A percentile compares a stretch with the other conserved stretches of the same genome.
Conservation (phyloP, 2,797 vertebrate species). For the Pristis pectinata region DNA sequence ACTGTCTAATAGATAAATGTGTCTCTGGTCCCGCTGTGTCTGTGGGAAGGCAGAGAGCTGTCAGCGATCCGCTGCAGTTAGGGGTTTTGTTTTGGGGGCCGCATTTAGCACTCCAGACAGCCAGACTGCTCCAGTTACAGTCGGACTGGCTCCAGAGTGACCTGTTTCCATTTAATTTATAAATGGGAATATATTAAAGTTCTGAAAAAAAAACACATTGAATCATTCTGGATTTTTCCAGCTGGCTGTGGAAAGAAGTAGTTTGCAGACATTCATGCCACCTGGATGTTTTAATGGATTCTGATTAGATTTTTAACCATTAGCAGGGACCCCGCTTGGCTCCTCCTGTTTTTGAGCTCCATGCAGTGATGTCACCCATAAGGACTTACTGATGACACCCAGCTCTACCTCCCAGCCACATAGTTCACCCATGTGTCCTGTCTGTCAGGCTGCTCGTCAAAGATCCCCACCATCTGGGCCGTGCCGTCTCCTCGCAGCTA, state of each 20-base stretch:
- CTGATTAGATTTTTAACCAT: background rate
- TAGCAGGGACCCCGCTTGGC: too few species aligned
- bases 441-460: too few species aligned
- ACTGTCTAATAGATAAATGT: background rate
- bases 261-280: background rate
- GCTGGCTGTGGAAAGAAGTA: background rate
- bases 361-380: too few species aligned
- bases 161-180: background rate
- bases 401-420: too few species aligned
- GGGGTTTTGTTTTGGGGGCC: background rate
- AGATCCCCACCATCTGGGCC: too few species aligned
- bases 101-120: background rate
- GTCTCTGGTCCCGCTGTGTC: background rate
- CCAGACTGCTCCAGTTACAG: background rate
- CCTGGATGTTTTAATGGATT: background rate
- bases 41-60: background rate
- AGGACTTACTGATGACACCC: too few species aligned
- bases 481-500: too few species aligned
- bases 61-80: background rate
- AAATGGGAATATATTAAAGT: background rate
- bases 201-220: background rate
- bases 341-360: too few species aligned
- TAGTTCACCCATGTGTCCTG: too few species aligned
- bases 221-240: background rate
- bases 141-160: background rate